Conservation (phyloP, 2,888 invertebrate genomes). For the Eupithecia pulchellata region DNA sequence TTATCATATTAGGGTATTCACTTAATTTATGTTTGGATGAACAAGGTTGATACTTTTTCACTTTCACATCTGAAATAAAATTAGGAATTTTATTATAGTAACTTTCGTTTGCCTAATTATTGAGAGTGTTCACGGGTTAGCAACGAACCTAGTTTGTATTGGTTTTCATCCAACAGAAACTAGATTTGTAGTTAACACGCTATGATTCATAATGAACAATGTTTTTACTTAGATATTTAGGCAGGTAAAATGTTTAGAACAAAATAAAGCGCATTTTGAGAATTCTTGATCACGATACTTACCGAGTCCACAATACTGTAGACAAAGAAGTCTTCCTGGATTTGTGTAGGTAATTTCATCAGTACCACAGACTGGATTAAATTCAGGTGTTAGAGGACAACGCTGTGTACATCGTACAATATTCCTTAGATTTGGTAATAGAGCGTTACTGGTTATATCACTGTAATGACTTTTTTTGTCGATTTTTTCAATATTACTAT, state of each 20-base stretch:
- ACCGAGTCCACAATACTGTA: slow-evolving; percentile 59
- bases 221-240: background rate
- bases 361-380: slow-evolving; percentile 57
- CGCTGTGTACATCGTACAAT: slow-evolving; percentile 34
- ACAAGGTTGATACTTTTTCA: slow-evolving; percentile 23
- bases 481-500: background rate
- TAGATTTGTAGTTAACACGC: too few species aligned
- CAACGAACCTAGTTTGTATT: too few species aligned
- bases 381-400: slow-evolving; percentile 49
- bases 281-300: slow-evolving; percentile 33
- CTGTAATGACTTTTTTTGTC: background rate
- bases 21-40: slow-evolving; percentile 23
- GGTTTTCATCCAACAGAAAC: too few species aligned
- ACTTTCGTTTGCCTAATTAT: too few species aligned
- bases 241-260: too few species aligned
- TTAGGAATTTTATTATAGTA: too few species aligned
- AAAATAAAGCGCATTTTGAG: background rate
- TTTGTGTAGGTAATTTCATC: slow-evolving; percentile 58
- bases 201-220: too few species aligned
- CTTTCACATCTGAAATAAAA: slow-evolving; percentile 34
- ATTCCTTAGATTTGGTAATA: slow-evolving; percentile 18
- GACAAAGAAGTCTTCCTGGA: slow-evolving; percentile 56
- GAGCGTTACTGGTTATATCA: background rate
- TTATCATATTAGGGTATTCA: slow-evolving; percentile 9
- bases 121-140: too few species aligned